A percentile compares a stretch with the other conserved stretches of the same genome.
These are phyloP conservation scores for Flabesymbios commensalis DNA, from an alignment of 2,888 invertebrate species.

Conservation along the genomic window DNA sequence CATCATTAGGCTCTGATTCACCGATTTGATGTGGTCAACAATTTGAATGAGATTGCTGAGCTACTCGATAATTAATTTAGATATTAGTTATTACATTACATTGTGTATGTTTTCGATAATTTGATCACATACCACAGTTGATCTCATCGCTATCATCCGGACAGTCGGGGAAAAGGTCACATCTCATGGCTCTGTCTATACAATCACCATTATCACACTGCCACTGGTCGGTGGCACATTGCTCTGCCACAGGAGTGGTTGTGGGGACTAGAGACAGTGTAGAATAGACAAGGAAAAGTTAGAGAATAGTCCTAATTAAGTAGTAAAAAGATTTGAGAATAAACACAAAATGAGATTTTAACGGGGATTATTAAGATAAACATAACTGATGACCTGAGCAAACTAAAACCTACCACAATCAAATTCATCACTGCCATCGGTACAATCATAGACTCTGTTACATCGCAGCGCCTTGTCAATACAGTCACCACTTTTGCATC, in stretches of 20 bases:
- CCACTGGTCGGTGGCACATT: slow-evolving; percentile 38
- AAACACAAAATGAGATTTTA: too few species aligned
- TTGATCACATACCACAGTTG: slow-evolving; percentile 13
- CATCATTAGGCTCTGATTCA: too few species aligned
- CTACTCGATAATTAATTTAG: too few species aligned
- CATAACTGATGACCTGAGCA: neutral
- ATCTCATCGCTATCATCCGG: slow-evolving; percentile 2
- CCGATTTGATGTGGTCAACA: too few species aligned
- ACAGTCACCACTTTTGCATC: slow-evolving; percentile 39
- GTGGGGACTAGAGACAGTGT: too few species aligned
- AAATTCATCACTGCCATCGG: slow-evolving; percentile 27
- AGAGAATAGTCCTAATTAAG: too few species aligned
- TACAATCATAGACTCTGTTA: slow-evolving; percentile 17
- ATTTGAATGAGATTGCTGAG: too few species aligned
- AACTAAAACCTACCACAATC: slow-evolving; percentile 23
- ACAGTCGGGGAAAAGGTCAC: slow-evolving; percentile 15
- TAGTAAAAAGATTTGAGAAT: too few species aligned
- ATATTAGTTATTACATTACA: too few species aligned
- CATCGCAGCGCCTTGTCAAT: slow-evolving; percentile 11
- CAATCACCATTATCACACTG: slow-evolving; percentile 64
- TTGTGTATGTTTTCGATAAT: too few species aligned
- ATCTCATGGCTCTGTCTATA: neutral
- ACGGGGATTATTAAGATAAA: neutral
- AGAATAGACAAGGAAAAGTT: too few species aligned
- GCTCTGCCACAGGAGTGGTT: too few species aligned